Percentiles rank a stretch among this genome's conserved stretches.
Evolutionary conservation across 2,113 vertebrate genomes (phyloP).

Genomic region (Sorex araneus): DNA sequence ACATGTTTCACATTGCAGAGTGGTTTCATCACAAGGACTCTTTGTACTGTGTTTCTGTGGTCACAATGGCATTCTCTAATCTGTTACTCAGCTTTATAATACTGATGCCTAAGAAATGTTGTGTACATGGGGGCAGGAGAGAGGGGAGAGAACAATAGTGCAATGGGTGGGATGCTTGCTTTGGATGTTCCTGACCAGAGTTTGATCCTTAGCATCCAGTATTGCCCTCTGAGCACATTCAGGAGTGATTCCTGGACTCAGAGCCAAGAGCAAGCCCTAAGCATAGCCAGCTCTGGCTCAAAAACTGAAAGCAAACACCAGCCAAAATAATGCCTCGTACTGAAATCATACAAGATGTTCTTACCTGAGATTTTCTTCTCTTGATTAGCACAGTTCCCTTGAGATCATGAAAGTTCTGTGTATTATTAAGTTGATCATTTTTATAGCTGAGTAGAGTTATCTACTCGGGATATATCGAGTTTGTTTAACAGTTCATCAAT

Average conservation of each 20-base stretch:
- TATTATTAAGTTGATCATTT: background rate
- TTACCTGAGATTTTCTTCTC: background rate
- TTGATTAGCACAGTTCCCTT: background rate
- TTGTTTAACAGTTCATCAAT: background rate
- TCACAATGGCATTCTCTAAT: background rate
- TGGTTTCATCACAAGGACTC: background rate
- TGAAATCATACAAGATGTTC: background rate
- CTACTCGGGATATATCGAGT: fast-evolving
- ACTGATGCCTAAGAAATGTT: background rate
- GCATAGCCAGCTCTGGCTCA: too few species aligned
- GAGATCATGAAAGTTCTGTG: too few species aligned
- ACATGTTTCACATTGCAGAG: too few species aligned
- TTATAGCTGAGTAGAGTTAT: background rate
- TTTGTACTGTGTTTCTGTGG: background rate
- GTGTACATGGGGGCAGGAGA: background rate
- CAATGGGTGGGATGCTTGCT: too few species aligned
- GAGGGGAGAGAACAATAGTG: too few species aligned
- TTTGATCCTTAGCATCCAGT: too few species aligned
- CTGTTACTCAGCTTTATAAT: background rate
- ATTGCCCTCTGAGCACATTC: too few species aligned
- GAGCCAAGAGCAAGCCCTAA: too few species aligned
- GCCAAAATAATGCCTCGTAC: too few species aligned
- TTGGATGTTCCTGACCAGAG: too few species aligned
- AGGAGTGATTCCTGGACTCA: too few species aligned
- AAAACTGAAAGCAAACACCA: too few species aligned